Percentiles rank a stretch among this genome's conserved stretches.
phyloP scores from a whole-genome alignment of 1,140 invertebrate species.

The Atta colombica region DNA sequence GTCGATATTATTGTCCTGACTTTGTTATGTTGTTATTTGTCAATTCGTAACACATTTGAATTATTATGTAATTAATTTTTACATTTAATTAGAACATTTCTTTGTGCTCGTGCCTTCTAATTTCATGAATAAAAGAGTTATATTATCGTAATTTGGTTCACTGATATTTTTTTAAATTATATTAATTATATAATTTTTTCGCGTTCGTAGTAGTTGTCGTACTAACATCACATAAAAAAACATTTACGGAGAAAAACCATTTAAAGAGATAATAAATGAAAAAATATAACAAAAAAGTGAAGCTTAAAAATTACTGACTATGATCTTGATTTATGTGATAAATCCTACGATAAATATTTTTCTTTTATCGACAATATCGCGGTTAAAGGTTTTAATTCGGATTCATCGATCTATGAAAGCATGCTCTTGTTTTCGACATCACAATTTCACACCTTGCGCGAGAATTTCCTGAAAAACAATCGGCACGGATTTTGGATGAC shows the following conservation, averaged over 20 bases:
- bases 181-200: conserved; percentile 1
- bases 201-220: neutral
- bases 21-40: neutral
- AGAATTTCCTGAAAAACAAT: conserved; percentile 59
- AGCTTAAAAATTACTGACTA: conserved; percentile 17
- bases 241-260: neutral
- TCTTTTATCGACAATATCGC: conserved; percentile 29
- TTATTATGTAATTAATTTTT: neutral
- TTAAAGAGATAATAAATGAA: neutral
- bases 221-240: neutral
- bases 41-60: neutral
- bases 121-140: neutral
- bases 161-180: neutral
- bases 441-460: conserved; percentile 54
- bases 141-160: conserved; percentile 15
- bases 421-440: conserved; percentile 34
- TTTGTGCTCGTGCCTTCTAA: neutral
- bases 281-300: neutral
- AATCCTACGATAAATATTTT: conserved; percentile 38
- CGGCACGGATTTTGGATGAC: conserved; percentile 46
- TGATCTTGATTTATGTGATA: conserved; percentile 38
- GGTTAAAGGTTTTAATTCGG: conserved; percentile 38
- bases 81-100: neutral
- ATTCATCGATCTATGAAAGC: conserved; percentile 33
- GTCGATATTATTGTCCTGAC: neutral